A percentile compares a stretch with the other conserved stretches of the same genome.
Evolutionary conservation across 2,113 vertebrate species (phyloP).

Genomic region (Cryptotis parvus): DNA sequence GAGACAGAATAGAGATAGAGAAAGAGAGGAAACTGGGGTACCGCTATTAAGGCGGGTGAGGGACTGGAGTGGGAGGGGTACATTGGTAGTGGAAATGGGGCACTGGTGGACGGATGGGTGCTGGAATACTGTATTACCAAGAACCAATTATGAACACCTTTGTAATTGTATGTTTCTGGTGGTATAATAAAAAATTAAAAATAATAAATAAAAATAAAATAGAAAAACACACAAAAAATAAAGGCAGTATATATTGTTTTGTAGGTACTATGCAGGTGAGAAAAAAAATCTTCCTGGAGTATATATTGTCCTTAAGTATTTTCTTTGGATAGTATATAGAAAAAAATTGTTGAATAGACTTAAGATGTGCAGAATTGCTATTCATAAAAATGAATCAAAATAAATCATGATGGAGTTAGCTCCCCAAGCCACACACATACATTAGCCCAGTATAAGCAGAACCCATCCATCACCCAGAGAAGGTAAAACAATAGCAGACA

Average conservation of each 20-base stretch:
- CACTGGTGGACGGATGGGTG: no score
- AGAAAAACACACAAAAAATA: no score
- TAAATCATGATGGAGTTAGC: not conserved
- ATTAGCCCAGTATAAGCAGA: not conserved
- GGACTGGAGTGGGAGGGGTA: no score
- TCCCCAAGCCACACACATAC: not conserved
- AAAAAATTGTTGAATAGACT: not conserved
- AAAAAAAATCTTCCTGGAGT: not conserved
- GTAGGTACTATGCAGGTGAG: not conserved
- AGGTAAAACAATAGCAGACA: not conserved
- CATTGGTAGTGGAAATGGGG: no score
- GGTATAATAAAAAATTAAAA: no score
- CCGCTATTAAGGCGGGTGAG: no score
- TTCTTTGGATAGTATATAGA: not conserved
- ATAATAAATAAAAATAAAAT: no score
- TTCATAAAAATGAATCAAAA: constrained; percentile 16
- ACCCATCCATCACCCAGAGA: not conserved
- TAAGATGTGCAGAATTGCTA: not conserved
- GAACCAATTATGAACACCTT: no score
- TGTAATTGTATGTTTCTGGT: no score
- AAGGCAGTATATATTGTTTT: not conserved
- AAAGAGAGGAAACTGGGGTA: no score
- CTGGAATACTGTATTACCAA: no score
- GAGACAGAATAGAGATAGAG: no score
- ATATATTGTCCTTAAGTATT: not conserved